Percentiles rank a stretch among this genome's conserved stretches.
Evolutionary conservation across 1,140 invertebrate genomes (phyloP).

Genomic region (Brachionus asplanchnoidis): DNA sequence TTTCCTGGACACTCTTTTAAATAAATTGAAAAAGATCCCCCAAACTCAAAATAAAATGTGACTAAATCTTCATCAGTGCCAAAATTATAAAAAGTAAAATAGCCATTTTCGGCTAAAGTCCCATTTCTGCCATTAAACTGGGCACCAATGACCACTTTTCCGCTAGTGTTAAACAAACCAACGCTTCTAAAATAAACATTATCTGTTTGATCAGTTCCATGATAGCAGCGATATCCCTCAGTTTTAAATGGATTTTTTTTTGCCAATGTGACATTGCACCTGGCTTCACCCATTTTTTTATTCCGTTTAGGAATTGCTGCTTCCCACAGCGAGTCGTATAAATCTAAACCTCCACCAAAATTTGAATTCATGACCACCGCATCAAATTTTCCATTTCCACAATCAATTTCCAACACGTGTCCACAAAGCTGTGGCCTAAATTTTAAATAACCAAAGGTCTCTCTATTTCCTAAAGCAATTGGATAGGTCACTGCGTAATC

Average conservation of each 20-base stretch:
- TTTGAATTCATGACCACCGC: constrained; percentile 14
- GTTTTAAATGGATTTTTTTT: constrained; percentile 34
- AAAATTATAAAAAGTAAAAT: constrained; percentile 31
- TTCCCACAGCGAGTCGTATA: constrained; percentile 10
- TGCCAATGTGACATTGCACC: background rate
- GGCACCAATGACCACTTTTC: background rate
- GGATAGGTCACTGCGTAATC: background rate
- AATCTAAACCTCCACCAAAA: constrained; percentile 2
- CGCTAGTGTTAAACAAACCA: constrained; percentile 1
- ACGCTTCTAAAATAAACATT: constrained; percentile 14
- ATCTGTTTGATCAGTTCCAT: constrained; percentile 24
- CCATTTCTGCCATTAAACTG: constrained; percentile 8
- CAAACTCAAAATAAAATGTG: constrained; percentile 21
- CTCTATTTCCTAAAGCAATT: constrained; percentile 27
- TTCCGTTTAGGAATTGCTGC: background rate
- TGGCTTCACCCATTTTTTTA: background rate
- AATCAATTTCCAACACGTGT: constrained; percentile 19
- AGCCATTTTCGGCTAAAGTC: constrained; percentile 5
- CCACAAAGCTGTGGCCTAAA: constrained; percentile 36
- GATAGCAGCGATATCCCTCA: background rate
- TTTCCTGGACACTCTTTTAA: constrained; percentile 9
- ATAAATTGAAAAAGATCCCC: constrained; percentile 13
- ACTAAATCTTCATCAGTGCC: constrained; percentile 13
- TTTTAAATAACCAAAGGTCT: constrained; percentile 14
- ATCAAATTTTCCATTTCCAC: constrained; percentile 10